A percentile compares a stretch with the other conserved stretches of the same genome.
Conservation (phyloP, 2,797 vertebrate species). For the Natrix natrix region DNA sequence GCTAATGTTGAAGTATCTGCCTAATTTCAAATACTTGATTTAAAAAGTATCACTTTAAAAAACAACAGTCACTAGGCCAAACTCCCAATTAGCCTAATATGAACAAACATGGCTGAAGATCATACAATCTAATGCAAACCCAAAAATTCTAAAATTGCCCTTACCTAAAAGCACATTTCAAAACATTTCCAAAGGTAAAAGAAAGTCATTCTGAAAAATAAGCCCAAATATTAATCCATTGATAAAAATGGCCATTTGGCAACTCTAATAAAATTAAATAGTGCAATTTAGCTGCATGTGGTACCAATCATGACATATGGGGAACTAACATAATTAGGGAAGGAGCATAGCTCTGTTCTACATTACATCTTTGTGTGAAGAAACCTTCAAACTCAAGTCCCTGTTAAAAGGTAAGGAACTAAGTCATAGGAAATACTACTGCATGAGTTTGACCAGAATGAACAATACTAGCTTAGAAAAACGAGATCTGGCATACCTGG, state of each 20-base stretch:
- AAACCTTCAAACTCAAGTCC: neutral
- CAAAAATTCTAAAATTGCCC: neutral
- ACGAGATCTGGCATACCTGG: neutral
- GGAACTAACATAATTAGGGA: neutral
- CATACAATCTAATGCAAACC: neutral
- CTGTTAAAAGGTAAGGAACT: neutral
- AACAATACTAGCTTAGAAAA: neutral
- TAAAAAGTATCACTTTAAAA: neutral
- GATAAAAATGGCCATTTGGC: neutral
- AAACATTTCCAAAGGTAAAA: neutral
- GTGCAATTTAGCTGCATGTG: neutral
- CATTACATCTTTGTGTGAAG: neutral
- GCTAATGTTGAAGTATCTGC: neutral
- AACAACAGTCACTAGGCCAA: neutral
- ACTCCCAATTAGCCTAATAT: neutral
- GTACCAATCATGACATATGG: neutral
- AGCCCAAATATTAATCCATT: neutral
- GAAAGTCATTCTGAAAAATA: neutral
- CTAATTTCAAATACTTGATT: neutral
- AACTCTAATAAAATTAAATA: neutral
- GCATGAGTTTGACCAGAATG: neutral
- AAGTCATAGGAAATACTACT: neutral
- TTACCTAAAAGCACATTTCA: neutral
- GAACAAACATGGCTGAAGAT: neutral
- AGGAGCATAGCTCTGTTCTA: neutral